phyloP scores from a whole-genome alignment of 1,140 invertebrate genomes.

The Rhopalosiphum padi region DNA sequence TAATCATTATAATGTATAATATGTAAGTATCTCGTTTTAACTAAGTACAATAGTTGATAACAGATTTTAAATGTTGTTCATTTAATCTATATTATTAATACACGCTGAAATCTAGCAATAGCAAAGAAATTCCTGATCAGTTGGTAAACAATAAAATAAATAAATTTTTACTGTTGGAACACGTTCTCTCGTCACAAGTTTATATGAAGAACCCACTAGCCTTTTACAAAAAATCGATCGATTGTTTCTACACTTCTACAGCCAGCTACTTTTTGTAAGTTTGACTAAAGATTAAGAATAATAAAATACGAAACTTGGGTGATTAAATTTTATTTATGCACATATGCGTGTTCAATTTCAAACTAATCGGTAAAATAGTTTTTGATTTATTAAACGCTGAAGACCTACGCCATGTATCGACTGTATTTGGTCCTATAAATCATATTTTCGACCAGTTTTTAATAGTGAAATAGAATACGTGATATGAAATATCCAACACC shows the following conservation, averaged over 20 bases:
- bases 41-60: no score
- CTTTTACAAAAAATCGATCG: not conserved
- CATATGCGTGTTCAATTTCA: not conserved
- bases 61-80: no score
- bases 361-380: not conserved
- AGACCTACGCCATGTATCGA: not conserved
- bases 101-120: no score
- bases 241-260: not conserved
- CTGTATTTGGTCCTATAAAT: not conserved
- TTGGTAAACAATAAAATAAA: not conserved
- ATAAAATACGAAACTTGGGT: not conserved
- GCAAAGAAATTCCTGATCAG: no score
- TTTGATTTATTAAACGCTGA: not conserved
- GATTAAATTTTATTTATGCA: not conserved
- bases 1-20: no score
- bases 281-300: not conserved
- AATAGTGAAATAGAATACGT: not conserved
- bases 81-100: no score
- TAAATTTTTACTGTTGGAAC: not conserved
- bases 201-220: not conserved
- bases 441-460: not conserved
- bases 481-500: not conserved
- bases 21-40: no score
- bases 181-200: not conserved
- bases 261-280: not conserved